Evolutionary conservation across 2,888 invertebrate species (phyloP), one percentile per base, ranked within the genome.

Genomic region (Melanotus villosus): DNA sequence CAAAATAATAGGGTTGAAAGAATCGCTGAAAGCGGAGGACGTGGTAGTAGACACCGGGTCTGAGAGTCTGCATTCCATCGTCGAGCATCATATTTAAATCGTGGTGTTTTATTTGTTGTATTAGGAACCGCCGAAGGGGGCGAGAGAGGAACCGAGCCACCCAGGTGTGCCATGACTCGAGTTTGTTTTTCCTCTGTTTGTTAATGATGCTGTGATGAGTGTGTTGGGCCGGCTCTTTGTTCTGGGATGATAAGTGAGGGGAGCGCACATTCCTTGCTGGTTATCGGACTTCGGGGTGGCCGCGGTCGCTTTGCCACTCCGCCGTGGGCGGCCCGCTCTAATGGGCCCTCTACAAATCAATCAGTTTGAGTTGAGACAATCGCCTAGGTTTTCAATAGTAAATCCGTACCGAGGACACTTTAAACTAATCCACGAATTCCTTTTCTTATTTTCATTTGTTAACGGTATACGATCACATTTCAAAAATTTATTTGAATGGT

Each of bases 201-300:
- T 84, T 84, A 84, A 84, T 84, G 84, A 83, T 83, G 81, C 80
- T 79, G 82, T 82, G 83, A 83, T 83, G 84, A 82, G 84, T 83
- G 83, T 80, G 80, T 81, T 76, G 75, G 76, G 78, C 76, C 75
- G 75, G 76, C 77, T 76, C 78, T 78, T 78, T 77, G 77, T 77
- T 76, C 76, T 73, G 75, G 72, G 75, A 77, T 76, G 75, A 76
- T 76, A 76, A 78, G 75, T 74, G 78, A 77, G 78, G 78, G 75
- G 73, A 73, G 73, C 73, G 78, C 78, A 73, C 75, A 76, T 78
- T 77, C 77, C 81, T 81, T 78, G 79, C 80, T 80, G 80, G 80
- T 80, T 81, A 80, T 81, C 80, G 78, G 72, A 68, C 81, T 81
- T 78, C 81, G 78, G 79, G 82, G 80, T 81, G 81, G 81, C 79